Percentiles rank a stretch among this genome's conserved stretches.
Conservation (phyloP, 2,888 invertebrate species). For the Stictocephala bisonia region DNA sequence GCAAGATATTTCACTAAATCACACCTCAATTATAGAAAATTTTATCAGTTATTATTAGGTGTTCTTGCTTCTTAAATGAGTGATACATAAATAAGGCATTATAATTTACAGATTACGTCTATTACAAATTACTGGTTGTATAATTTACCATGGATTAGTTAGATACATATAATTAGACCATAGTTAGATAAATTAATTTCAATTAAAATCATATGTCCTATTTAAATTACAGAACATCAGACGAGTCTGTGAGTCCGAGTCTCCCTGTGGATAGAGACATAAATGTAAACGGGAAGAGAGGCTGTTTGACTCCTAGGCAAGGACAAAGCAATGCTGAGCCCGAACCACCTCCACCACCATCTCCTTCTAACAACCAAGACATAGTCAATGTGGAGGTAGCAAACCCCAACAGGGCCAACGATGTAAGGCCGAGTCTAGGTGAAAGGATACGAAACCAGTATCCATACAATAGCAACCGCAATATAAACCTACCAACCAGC, state of each 20-base stretch:
- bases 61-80: no score
- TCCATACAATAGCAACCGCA: background rate
- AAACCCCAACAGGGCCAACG: background rate
- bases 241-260: background rate
- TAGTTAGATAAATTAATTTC: no score
- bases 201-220: no score
- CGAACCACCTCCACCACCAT: background rate
- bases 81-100: no score
- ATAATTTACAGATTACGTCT: no score
- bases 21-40: no score
- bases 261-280: slow-evolving; percentile 72
- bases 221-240: slow-evolving; percentile 35
- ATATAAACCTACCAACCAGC: slow-evolving; percentile 29
- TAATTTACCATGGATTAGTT: no score
- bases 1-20: no score
- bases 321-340: slow-evolving; percentile 2
- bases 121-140: no score
- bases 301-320: slow-evolving; percentile 51
- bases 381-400: background rate
- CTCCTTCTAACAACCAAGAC: background rate
- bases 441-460: no score
- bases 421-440: background rate
- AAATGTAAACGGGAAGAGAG: slow-evolving; percentile 74
- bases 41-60: no score
- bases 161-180: no score